phyloP scores from a whole-genome alignment of 1,140 invertebrate species.

The Anastrepha obliqua region DNA sequence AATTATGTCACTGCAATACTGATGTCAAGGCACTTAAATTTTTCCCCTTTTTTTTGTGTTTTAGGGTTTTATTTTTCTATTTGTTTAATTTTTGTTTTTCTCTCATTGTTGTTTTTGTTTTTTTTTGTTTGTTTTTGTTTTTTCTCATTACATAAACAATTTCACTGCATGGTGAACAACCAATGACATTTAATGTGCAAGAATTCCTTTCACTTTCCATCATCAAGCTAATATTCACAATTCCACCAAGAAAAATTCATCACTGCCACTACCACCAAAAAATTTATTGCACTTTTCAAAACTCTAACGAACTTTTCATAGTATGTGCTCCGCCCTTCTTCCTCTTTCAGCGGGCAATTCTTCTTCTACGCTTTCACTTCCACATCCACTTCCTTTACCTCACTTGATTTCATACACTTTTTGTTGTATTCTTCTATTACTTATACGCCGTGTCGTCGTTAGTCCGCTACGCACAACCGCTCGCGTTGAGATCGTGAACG shows the following conservation, averaged over 20 bases:
- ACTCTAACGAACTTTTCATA: slow-evolving; percentile 16
- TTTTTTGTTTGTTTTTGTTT: background rate
- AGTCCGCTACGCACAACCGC: slow-evolving; percentile 32
- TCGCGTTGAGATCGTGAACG: slow-evolving; percentile 46
- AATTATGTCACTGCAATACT: slow-evolving; percentile 27
- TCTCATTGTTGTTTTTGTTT: background rate
- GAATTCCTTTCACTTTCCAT: background rate
- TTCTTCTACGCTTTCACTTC: background rate
- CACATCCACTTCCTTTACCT: slow-evolving; percentile 10
- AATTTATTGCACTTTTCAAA: background rate
- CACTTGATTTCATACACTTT: slow-evolving; percentile 1
- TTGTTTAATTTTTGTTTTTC: background rate
- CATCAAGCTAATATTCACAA: background rate
- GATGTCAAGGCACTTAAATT: background rate
- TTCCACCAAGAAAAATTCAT: too few relatives aligned
- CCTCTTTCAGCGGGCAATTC: background rate
- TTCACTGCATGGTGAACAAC: background rate
- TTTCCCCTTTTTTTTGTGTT: background rate
- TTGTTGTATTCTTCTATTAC: slow-evolving; percentile 38
- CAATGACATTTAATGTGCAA: background rate
- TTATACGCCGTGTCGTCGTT: background rate
- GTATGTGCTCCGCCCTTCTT: background rate
- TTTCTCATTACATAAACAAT: background rate
- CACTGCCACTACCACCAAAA: too few relatives aligned
- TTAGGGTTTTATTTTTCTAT: background rate